These are phyloP conservation scores for Machaerirhynchus nigripectus DNA, from an alignment of 2,113 vertebrate species.

Conservation along the genomic window DNA sequence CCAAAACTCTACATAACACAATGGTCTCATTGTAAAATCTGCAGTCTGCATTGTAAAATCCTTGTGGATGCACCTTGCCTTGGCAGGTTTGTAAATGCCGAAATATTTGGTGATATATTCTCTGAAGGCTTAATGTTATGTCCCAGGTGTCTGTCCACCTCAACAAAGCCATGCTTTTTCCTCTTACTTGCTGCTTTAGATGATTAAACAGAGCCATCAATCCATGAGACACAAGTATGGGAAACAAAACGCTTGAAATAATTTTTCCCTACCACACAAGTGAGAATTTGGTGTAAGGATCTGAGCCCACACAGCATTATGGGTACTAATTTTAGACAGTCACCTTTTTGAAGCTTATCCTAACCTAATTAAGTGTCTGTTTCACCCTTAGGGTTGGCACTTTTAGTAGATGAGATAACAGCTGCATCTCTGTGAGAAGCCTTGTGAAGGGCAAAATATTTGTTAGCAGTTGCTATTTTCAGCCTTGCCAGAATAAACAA, in stretches of 20 bases:
- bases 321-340: constrained; percentile 19
- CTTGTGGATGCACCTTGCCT: background rate
- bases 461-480: constrained; percentile 63
- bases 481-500: constrained; percentile 58
- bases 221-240: background rate
- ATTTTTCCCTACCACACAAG: background rate
- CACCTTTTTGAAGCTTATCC: constrained; percentile 40
- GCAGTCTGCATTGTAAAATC: background rate
- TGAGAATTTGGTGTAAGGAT: background rate
- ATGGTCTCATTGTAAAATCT: background rate
- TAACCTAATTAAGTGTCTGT: constrained; percentile 47
- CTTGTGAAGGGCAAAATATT: constrained; percentile 52
- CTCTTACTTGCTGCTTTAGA: background rate
- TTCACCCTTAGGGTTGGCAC: constrained; percentile 45
- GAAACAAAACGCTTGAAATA: background rate
- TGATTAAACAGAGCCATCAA: background rate
- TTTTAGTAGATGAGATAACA: constrained; percentile 59
- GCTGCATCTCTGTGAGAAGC: constrained; percentile 50
- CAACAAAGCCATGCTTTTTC: background rate
- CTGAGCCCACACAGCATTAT: background rate
- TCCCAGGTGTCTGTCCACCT: background rate
- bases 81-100: background rate
- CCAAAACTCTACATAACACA: background rate
- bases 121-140: background rate
- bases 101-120: background rate